Base-by-base conservation (phyloP, 2,113 vertebrate genomes). In the Oxyura jamaicensis region DNA sequence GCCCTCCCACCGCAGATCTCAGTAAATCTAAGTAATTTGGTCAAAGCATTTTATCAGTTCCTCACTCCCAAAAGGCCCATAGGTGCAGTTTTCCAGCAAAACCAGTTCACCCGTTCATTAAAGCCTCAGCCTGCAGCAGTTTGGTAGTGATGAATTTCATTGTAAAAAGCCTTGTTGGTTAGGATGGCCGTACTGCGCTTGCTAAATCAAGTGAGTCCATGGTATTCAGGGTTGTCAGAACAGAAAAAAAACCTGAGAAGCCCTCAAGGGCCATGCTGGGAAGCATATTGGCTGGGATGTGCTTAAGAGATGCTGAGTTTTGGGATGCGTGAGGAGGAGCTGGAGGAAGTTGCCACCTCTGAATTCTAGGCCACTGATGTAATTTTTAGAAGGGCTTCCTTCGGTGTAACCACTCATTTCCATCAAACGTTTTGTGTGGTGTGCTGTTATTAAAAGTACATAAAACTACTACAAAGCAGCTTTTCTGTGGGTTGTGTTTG, bases 281-380 rank as follows among this genome's bases (percentile, higher is more conserved):
- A 66, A 28, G 53, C 3, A 1, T 13, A 3, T 28, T 42, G 55
- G 31, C 35, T 50, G 35, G 55, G 35, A 1, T 0, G 3, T 33
- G 35, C 42, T 69, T 22, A 60, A 41, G 39, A 25, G n/a, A 26
- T 0, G 3, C 46, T 8, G 48, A 6, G 29, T 69, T 81, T 41
- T 55, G 77, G 41, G 41, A 76, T 55, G 63, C 0, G 5, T n/a
- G 56, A 76, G 56, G 56, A 76, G 71, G 50, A 65, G 56, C 42
- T 53, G 33, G 11, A 17, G 33, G 65, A 26, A 12, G 36, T 21
- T 44, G 36, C 11, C 8, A 12, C 42, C 33, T 29, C 63, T 56
- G 63, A 87, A 29, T 52, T 28, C 39, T 41, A 29, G 75, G 55
- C 55, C 35, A 3, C 26, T 50, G 41, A 22, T 56, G 42, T 39